Conservation (phyloP, 2,888 invertebrate species). For the Lasioglossum calceatum region DNA sequence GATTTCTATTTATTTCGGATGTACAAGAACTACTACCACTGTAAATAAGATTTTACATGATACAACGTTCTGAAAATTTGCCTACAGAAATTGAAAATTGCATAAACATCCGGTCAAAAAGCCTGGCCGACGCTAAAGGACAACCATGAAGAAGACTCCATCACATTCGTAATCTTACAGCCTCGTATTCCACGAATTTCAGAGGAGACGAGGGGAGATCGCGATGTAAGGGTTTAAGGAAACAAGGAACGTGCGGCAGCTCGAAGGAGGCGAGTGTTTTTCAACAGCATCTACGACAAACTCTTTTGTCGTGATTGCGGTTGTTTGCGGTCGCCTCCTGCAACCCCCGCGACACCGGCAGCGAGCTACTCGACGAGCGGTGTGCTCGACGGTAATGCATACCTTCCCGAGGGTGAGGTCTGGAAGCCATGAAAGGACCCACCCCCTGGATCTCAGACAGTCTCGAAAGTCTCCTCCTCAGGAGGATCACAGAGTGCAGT, state of each 20-base stretch:
- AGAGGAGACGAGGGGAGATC: background rate
- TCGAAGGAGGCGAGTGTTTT: background rate
- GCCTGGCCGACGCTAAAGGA: background rate
- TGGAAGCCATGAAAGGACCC: conserved; percentile 53
- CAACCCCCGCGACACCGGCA: conserved; percentile 11
- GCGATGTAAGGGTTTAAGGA: background rate
- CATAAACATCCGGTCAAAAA: no score
- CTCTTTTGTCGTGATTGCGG: conserved; percentile 25
- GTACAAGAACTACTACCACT: no score
- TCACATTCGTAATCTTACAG: background rate
- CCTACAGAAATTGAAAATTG: no score
- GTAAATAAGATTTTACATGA: no score
- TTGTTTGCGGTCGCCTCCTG: conserved; percentile 8
- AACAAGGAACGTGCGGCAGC: background rate
- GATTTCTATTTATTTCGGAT: no score
- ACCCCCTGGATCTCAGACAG: conserved; percentile 60
- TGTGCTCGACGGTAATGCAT: conserved; percentile 55
- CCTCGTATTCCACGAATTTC: background rate
- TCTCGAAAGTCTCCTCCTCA: conserved; percentile 62
- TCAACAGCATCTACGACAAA: conserved; percentile 15
- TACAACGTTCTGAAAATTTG: no score
- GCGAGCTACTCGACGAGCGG: conserved; percentile 20
- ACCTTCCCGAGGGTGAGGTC: conserved; percentile 41
- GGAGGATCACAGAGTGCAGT: conserved; percentile 47
- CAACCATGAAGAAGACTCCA: background rate